Evolutionary conservation across 2,113 vertebrate genomes (phyloP).

Genomic region (Gavia stellata): DNA sequence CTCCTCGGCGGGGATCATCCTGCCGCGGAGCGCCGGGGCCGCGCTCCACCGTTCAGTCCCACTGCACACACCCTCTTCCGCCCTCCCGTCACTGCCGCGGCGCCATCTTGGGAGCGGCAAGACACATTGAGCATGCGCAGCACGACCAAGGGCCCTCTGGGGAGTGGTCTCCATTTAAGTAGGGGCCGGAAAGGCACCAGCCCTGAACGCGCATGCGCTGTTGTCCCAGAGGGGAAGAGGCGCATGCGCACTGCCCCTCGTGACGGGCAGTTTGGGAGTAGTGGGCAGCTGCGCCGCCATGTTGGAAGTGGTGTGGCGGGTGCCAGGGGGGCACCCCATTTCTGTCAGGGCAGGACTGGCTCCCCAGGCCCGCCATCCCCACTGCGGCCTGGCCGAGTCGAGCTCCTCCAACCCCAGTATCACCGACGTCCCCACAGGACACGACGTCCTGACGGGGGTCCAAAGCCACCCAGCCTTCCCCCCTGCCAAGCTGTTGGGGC

Average conservation of each 20-base stretch:
- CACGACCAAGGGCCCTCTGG: fast-evolving
- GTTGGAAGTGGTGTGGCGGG: not conserved
- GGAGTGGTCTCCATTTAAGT: fast-evolving
- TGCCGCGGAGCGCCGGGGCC: not conserved
- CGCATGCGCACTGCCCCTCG: fast-evolving
- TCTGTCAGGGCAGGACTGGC: too few species aligned
- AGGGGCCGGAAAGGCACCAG: fast-evolving
- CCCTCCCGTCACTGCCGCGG: not conserved
- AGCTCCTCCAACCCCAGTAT: fast-evolving
- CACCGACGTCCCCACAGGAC: not conserved
- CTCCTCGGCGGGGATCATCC: constrained; percentile 90
- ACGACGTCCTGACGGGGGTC: too few species aligned
- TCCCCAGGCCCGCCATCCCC: not conserved
- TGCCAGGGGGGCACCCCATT: fast-evolving
- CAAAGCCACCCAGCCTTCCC: not conserved
- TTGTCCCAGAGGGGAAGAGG: fast-evolving
- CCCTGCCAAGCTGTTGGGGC: fast-evolving
- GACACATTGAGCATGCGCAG: fast-evolving
- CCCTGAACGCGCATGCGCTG: fast-evolving
- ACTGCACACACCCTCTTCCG: not conserved
- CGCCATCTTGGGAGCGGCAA: constrained; percentile 36
- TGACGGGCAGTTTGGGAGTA: not conserved
- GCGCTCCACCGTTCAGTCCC: not conserved
- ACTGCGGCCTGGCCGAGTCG: not conserved
- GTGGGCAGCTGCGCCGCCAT: not conserved